Base-by-base conservation (phyloP, 2,797 vertebrate species). In the Spinus olivaceus region DNA sequence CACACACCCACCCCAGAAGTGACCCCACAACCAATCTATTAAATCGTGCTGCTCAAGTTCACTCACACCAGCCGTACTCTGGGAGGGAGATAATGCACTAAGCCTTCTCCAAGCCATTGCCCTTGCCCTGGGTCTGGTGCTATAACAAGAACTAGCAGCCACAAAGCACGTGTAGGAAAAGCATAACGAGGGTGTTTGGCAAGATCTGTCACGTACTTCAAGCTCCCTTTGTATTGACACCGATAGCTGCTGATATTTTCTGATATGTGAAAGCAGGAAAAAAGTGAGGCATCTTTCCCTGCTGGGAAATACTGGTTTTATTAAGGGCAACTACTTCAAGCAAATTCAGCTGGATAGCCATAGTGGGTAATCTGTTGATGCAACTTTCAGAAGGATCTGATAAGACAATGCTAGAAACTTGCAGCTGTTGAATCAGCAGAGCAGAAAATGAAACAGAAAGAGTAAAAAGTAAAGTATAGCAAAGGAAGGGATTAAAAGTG, bases 401-500 rank as follows among this genome's bases (percentile, higher is more conserved):
- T 82, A 61, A 95, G 81, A 87, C 4, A 71, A 69, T 39, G 77
- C 72, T 87, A 74, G 81, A 84, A 97, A 92, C 89, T 91, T 91
- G 57, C 67, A 88, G 88, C 87, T 94, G 89, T 96, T 95, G 96
- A 98, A 96, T 72, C 90, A 96, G 57, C 56, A 88, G 96, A 97
- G 95, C 95, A 95, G 95, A 97, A 97, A 97, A 97, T 76, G 74
- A 94, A 96, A n/a, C 46, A 88, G 73, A 94, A 96, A 95, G 57
- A 94, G 71, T 74, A 84, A 95, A 91, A 95, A 76, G 44, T 71
- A 54, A 63, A 92, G 74, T n/a, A 51, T 7, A 92, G 72, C 46
- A 32, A 90, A 95, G 28, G 59, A 95, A 91, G 35, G 72, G 71
- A 94, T 88, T 94, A 83, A 96, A 97, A 96, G 39, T 84, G 80